A percentile compares a stretch with the other conserved stretches of the same genome.
Conservation (phyloP, 1,140 invertebrate species). For the Drosophila funebris region DNA sequence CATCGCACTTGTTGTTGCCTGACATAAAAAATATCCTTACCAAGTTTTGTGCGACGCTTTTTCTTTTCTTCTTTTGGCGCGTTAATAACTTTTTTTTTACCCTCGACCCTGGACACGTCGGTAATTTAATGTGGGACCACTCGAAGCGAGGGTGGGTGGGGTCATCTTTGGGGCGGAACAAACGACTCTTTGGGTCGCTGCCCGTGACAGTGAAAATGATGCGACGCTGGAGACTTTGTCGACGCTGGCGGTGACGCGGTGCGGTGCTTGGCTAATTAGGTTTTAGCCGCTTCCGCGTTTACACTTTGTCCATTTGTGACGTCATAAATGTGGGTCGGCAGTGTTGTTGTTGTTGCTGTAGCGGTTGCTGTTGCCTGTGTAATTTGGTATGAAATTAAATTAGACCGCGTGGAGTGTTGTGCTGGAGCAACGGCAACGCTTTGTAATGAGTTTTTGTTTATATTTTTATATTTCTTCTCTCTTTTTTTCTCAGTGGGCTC, state of each 20-base stretch:
- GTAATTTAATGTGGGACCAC: constrained; percentile 40
- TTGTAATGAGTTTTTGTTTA: constrained; percentile 78
- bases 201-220: constrained; percentile 70
- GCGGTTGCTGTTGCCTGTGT: constrained; percentile 37
- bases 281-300: constrained; percentile 55
- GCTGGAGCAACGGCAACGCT: constrained; percentile 32
- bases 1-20: neutral
- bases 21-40: constrained; percentile 10
- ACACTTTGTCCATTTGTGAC: constrained; percentile 36
- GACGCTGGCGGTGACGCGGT: too few species aligned
- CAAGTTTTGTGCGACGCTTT: constrained; percentile 27
- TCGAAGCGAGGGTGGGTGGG: constrained; percentile 11
- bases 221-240: constrained; percentile 32
- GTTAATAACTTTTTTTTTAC: constrained; percentile 68
- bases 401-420: constrained; percentile 43
- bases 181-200: constrained; percentile 16
- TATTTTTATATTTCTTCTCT: constrained; percentile 47
- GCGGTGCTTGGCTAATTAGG: constrained; percentile 67
- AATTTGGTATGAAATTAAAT: constrained; percentile 78
- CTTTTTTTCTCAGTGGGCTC: constrained; percentile 39
- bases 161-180: constrained; percentile 26
- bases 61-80: constrained; percentile 11
- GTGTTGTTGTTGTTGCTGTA: constrained; percentile 5
- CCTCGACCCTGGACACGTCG: constrained; percentile 16
- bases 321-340: constrained; percentile 51